Base-by-base conservation (phyloP, 2,113 vertebrate species). In the Lampris megalopsis region DNA sequence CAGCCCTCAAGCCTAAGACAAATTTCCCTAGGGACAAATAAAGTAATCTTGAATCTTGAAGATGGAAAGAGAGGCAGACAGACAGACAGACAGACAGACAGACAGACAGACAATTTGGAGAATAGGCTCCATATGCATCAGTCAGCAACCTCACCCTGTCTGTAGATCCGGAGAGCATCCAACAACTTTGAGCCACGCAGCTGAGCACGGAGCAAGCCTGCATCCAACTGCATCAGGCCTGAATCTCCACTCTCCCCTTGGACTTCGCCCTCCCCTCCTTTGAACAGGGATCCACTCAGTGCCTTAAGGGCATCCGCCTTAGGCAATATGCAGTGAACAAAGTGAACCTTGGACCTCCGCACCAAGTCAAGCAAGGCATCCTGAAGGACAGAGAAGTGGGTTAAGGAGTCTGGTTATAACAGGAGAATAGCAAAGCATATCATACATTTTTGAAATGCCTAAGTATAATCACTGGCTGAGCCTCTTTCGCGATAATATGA, bases 321-420 rank as follows among this genome's bases (percentile, higher is more conserved):
- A 9, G 97, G 97, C 88, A 99, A 90, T 90, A 99, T 94, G 93
- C 97, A 99, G 87, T 99, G 97, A 82, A 99, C 96, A 0, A 99
- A 99, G 87, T 99, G 97, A 40, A 97, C 94, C 89, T 93, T 96
- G 53, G 97, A 97, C 82, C 96, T 95, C 91, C 96, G 95, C 85
- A 99, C 94, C 80, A 96, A 96, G 91, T 99, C 98, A 1, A 99
- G 93, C 80, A 99, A 95, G 48, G 97, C 97, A 0, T 99, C 98
- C 98, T 99, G 82, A 57, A 62, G 38, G 35, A 0, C 38, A 85
- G 10, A 70, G 63, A 66, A 53, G 35, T 79, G 9, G 36, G 54
- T 79, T 50, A 79, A 60, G 47, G 47, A 62, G 45, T 49, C 37
- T 49, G 41, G 4, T 13, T 52, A n/a, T 43, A 60, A 62, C 35